Percentiles rank a stretch among this genome's conserved stretches.
These are phyloP conservation scores for Plebejus argus DNA, from an alignment of 2,888 invertebrate genomes.

Conservation along the genomic window DNA sequence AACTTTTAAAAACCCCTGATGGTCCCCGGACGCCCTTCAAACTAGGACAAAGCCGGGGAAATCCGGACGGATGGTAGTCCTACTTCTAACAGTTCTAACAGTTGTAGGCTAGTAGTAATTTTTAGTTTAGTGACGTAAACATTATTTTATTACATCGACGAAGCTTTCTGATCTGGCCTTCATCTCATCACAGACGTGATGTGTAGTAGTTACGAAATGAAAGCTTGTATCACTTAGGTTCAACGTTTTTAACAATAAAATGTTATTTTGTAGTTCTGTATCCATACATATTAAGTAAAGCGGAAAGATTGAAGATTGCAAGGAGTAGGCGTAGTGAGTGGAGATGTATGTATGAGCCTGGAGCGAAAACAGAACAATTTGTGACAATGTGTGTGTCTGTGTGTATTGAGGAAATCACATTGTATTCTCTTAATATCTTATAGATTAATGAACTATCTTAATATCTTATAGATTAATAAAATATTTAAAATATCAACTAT, in stretches of 20 bases:
- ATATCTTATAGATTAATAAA: conserved; percentile 27
- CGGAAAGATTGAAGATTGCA: neutral
- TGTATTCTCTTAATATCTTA: conserved; percentile 22
- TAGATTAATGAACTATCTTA: conserved; percentile 20
- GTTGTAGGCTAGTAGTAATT: neutral
- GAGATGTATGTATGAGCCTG: neutral
- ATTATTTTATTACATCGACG: neutral
- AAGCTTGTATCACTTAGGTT: neutral
- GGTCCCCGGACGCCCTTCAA: no score
- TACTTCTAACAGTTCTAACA: neutral
- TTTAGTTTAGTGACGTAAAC: neutral
- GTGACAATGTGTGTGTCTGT: neutral
- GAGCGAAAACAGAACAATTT: neutral
- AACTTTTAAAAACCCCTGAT: no score
- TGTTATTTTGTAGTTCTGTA: conserved; percentile 3
- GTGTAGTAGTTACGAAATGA: neutral
- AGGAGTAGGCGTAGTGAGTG: neutral
- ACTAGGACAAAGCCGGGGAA: no score
- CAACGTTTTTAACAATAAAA: neutral
- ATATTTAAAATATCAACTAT: conserved; percentile 5
- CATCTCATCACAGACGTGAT: neutral
- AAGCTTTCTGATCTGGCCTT: neutral
- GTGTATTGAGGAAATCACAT: conserved; percentile 4
- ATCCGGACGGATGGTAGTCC: no score
- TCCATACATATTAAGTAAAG: neutral